phyloP scores from a whole-genome alignment of 2,888 invertebrate species.

The Orchestes rusci region DNA sequence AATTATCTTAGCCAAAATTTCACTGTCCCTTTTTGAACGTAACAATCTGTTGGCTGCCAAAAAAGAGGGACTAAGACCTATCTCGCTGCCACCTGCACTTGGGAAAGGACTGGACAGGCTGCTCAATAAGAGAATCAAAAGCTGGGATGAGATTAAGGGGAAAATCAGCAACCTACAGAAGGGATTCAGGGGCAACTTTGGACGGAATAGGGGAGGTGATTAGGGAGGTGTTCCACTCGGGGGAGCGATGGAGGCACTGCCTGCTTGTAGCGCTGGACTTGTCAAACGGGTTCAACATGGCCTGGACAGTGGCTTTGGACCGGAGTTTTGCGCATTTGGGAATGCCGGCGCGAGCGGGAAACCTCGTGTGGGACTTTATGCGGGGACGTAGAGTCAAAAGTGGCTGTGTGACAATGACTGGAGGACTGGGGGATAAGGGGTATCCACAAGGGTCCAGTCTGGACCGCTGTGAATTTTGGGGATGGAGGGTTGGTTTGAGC shows the following conservation, averaged over 20 bases:
- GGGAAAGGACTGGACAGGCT: constrained; percentile 32
- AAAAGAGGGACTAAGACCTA: constrained; percentile 28
- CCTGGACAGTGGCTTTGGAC: constrained; percentile 14
- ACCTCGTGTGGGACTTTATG: too few relatives aligned
- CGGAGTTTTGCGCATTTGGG: constrained; percentile 1
- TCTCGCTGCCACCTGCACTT: constrained; percentile 29
- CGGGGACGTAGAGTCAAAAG: too few relatives aligned
- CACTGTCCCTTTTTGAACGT: too few relatives aligned
- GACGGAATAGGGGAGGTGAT: too few relatives aligned
- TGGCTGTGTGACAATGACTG: too few relatives aligned
- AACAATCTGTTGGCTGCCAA: constrained; percentile 26
- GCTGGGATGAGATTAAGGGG: too few relatives aligned
- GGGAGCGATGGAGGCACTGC: constrained; percentile 8
- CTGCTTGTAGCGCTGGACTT: constrained; percentile 23
- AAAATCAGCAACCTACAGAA: too few relatives aligned
- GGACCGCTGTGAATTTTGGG: too few relatives aligned
- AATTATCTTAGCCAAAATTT: too few relatives aligned
- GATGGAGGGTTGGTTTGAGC: constrained; percentile 24
- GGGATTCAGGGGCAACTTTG: neutral
- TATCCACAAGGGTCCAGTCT: too few relatives aligned
- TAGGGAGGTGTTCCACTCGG: too few relatives aligned
- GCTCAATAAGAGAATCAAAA: constrained; percentile 26
- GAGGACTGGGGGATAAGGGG: too few relatives aligned
- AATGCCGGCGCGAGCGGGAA: constrained; percentile 13
- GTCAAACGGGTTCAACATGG: constrained; percentile 11